Base-by-base conservation (phyloP, 2,113 vertebrate genomes). In the Isichthys henryi region DNA sequence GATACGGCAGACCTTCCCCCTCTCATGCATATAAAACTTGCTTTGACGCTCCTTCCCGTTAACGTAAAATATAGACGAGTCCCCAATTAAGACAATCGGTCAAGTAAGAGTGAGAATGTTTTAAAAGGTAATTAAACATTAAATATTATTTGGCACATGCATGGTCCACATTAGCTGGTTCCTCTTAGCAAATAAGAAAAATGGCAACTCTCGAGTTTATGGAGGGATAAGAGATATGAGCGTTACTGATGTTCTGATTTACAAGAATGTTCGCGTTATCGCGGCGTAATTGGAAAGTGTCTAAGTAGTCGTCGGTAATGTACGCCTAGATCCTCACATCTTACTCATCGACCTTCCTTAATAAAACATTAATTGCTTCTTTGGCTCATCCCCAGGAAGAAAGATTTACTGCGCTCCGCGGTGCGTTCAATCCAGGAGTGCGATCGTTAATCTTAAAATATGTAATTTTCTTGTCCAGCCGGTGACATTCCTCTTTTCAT, bases 311-410 rank as follows among this genome's bases (percentile, higher is more conserved):
- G 27, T 39, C 5, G n/a, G 23, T 87, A 87, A 87, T 86, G 45
- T 15, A 35, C 50, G 49, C 48, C 50, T 21, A 49, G 27, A 52
- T 48, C 8, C 82, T 23, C 49, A 53, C 85, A 27, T 53, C 85
- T 87, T 87, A 35, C 49, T 87, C 85, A 35, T 87, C 49, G 49
- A 53, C 82, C 31, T 88, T 45, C 52, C 39, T 46, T 88, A 46
- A 62, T 88, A 88, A 62, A 62, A 62, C 53, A 62, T 58, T 66
- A 88, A 88, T 58, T 88, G 87, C 49, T 88, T 88, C 49, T 45
- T 88, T 88, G 87, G 87, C 87, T 45, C 49, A 17, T 31, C 17
- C 56, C 87, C 87, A 88, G 35, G 87, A 50, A n/a, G 35, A 39
- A 46, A 19, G n/a, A 88, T 88, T 88, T 88, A 88, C 7, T 46